Evolutionary conservation across 2,113 vertebrate genomes (phyloP).

Genomic region (Penelope pileata): DNA sequence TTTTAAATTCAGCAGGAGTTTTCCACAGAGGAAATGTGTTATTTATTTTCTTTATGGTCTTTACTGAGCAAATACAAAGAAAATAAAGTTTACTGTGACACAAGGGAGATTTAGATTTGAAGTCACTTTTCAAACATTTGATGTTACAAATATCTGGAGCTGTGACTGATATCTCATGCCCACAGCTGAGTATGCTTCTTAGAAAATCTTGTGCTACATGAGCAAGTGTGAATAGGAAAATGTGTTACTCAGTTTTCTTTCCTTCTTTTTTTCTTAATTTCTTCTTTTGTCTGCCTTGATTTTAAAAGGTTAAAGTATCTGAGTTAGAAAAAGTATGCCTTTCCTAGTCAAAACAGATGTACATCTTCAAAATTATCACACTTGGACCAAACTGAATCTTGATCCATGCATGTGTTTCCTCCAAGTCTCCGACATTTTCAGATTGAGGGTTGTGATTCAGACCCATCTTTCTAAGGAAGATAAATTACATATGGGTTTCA

Average conservation of each 20-base stretch:
- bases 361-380: not conserved
- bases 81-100: constrained; percentile 47
- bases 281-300: not conserved
- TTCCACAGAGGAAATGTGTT: constrained; percentile 15
- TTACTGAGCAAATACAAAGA: constrained; percentile 38
- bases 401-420: not conserved
- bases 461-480: not conserved
- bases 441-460: not conserved
- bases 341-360: not conserved
- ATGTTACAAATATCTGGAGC: not conserved
- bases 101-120: constrained; percentile 20
- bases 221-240: not conserved
- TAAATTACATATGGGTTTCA: not conserved
- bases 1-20: constrained; percentile 10
- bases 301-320: not conserved
- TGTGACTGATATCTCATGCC: not conserved
- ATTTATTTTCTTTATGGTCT: constrained; percentile 37
- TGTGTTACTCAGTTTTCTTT: not conserved
- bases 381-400: not conserved
- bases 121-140: not conserved
- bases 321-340: not conserved
- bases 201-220: not conserved
- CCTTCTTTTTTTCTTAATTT: not conserved
- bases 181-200: not conserved
- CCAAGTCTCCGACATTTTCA: not conserved